Evolutionary conservation across 2,797 vertebrate species (phyloP).

Genomic region (Cossypha heuglini): DNA sequence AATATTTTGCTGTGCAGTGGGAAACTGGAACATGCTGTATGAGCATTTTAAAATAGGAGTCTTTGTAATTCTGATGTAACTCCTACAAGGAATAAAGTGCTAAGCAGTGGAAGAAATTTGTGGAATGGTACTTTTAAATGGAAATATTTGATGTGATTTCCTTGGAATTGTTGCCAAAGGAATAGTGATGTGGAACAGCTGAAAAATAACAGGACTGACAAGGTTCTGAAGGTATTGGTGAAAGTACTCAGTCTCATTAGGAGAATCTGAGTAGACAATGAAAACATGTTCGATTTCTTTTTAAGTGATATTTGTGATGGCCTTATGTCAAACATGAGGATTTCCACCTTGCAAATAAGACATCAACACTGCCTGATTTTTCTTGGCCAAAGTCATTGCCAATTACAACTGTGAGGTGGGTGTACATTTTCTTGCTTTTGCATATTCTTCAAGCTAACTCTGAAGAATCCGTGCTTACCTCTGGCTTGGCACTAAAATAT

Average conservation of each 20-base stretch:
- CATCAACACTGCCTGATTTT: not conserved
- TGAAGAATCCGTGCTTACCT: not conserved
- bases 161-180: not conserved
- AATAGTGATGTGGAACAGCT: not conserved
- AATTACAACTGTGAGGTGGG: not conserved
- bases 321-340: not conserved
- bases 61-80: not conserved
- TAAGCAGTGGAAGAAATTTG: not conserved
- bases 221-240: not conserved
- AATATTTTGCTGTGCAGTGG: not conserved
- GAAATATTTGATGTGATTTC: not conserved
- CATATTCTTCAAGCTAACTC: not conserved
- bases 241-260: not conserved
- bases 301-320: not conserved
- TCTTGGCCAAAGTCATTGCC: not conserved
- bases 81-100: not conserved
- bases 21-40: not conserved
- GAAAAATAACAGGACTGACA: not conserved
- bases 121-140: not conserved
- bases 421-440: accelerated
- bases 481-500: not conserved
- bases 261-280: not conserved
- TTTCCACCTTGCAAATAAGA: not conserved
- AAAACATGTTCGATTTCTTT: not conserved
- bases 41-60: not conserved